Evolutionary conservation across 2,888 invertebrate genomes (phyloP).

Genomic region (Nephrotoma flavescens): DNA sequence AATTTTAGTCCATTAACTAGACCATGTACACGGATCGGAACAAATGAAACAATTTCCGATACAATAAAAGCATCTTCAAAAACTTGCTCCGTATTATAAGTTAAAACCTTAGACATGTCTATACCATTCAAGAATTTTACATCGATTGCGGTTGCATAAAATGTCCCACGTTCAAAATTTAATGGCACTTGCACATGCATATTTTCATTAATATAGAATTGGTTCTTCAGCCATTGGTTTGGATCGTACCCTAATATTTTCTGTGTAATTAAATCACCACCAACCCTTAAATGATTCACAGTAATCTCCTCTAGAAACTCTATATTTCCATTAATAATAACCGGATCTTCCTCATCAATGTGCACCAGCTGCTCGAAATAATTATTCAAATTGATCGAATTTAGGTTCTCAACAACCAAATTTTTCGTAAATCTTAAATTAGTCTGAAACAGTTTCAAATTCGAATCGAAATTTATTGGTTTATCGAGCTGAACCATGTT

Average conservation of each 20-base stretch:
- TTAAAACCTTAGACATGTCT: constrained; percentile 32
- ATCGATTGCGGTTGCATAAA: constrained; percentile 29
- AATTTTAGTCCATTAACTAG: constrained; percentile 33
- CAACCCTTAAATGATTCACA: constrained; percentile 17
- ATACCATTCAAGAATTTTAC: constrained; percentile 34
- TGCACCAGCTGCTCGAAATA: constrained; percentile 30
- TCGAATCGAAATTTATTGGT: constrained; percentile 15
- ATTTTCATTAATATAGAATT: constrained; percentile 17
- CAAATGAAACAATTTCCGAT: constrained; percentile 24
- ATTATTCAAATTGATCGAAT: constrained; percentile 24
- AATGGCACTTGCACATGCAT: constrained; percentile 26
- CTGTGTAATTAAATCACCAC: constrained; percentile 21
- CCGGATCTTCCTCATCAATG: constrained; percentile 21
- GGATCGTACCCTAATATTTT: constrained; percentile 29
- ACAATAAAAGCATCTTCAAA: constrained; percentile 28
- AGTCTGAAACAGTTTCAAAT: neutral
- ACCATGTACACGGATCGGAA: constrained; percentile 19
- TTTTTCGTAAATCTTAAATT: constrained; percentile 19
- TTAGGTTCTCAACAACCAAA: constrained; percentile 22
- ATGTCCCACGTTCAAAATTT: constrained; percentile 28
- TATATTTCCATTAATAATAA: constrained; percentile 23
- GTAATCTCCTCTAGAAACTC: constrained; percentile 25
- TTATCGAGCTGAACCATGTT: constrained; percentile 21
- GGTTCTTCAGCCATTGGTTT: constrained; percentile 29
- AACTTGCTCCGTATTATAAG: constrained; percentile 32